Evolutionary conservation across 2,113 vertebrate genomes (phyloP).

Genomic region (Procapra przewalskii): DNA sequence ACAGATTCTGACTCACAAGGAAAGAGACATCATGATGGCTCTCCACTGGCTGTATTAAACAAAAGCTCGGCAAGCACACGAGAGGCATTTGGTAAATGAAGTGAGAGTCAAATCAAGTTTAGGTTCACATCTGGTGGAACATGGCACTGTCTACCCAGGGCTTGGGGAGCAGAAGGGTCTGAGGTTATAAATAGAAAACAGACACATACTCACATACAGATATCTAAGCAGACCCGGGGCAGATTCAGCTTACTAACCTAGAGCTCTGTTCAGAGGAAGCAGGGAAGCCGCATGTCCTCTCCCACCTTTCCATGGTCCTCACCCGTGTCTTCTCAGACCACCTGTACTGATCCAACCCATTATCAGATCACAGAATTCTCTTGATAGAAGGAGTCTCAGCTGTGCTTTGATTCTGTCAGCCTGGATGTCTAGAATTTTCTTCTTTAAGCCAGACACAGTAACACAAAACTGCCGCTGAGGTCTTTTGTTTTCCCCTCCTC

Average conservation of each 20-base stretch:
- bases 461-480: constrained; percentile 82
- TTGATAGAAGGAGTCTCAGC: constrained; percentile 74
- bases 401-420: constrained; percentile 72
- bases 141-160: constrained; percentile 45
- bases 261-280: constrained; percentile 44
- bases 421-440: constrained; percentile 80
- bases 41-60: constrained; percentile 67
- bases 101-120: constrained; percentile 77
- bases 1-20: constrained; percentile 37
- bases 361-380: constrained; percentile 65
- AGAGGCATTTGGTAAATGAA: constrained; percentile 44
- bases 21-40: constrained; percentile 57
- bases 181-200: constrained; percentile 52
- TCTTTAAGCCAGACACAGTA: constrained; percentile 76
- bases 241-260: constrained; percentile 60
- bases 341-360: constrained; percentile 85
- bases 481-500: constrained; percentile 86
- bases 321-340: constrained; percentile 82
- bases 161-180: constrained; percentile 28
- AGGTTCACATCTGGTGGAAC: constrained; percentile 74
- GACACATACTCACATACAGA: constrained; percentile 22
- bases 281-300: constrained; percentile 49
- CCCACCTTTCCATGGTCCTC: constrained; percentile 83
- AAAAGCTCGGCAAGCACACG: constrained; percentile 75
- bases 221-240: constrained; percentile 43